phyloP scores from a whole-genome alignment of 1,140 invertebrate species.

The Orius insidiosus region DNA sequence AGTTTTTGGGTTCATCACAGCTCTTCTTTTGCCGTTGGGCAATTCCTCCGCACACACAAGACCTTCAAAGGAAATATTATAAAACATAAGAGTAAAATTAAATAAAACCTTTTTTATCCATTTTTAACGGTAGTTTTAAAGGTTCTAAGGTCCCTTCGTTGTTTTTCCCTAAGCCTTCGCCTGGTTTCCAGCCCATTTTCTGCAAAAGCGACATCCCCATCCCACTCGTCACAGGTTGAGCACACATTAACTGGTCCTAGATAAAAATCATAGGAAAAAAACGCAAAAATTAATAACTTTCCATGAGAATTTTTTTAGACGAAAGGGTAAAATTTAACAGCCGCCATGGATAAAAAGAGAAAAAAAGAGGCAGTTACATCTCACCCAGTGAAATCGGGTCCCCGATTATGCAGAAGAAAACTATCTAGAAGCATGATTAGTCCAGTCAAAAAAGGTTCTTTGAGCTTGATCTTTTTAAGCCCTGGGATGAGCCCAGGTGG shows the following conservation, averaged over 20 bases:
- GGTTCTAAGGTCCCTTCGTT: conserved; percentile 81
- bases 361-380: no score
- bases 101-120: conserved; percentile 59
- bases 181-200: conserved; percentile 97
- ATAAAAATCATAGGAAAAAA: conserved; percentile 9
- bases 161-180: conserved; percentile 86
- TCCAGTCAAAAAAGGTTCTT: no score
- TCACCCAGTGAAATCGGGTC: no score
- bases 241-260: conserved; percentile 71
- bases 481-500: no score
- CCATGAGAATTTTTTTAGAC: neutral
- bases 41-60: conserved; percentile 24
- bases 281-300: neutral
- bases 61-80: conserved; percentile 11
- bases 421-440: no score
- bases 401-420: no score
- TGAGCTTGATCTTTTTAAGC: no score
- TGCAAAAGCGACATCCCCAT: conserved; percentile 91
- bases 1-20: conserved; percentile 25
- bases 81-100: neutral
- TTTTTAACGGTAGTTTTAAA: conserved; percentile 76
- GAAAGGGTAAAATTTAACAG: no score
- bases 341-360: no score
- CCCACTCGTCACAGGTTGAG: conserved; percentile 71
- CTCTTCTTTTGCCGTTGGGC: conserved; percentile 19